A percentile compares a stretch with the other conserved stretches of the same genome.
phyloP scores from a whole-genome alignment of 2,797 vertebrate genomes.

The Ara ararauna region DNA sequence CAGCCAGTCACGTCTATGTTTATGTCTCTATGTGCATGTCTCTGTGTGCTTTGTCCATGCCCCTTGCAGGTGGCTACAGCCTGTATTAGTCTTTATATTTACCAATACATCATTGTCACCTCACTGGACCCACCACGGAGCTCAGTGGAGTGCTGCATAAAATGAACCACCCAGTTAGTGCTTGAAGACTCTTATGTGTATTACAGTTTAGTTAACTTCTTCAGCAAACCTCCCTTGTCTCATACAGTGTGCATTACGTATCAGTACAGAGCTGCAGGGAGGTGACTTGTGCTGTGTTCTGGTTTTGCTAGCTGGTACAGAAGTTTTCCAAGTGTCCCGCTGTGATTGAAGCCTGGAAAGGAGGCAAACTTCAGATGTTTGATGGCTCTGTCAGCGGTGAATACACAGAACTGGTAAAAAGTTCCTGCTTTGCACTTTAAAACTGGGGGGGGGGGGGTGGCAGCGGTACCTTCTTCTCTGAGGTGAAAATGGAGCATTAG shows the following conservation, averaged over 20 bases:
- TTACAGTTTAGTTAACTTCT: background rate
- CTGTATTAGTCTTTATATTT: background rate
- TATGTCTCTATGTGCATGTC: accelerated
- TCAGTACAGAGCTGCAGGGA: accelerated
- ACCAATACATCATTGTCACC: background rate
- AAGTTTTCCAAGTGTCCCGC: slow-evolving; percentile 74
- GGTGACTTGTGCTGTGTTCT: background rate
- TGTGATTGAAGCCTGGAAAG: slow-evolving; percentile 72
- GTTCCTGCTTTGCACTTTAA: background rate
- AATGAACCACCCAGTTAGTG: background rate
- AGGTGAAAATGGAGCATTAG: background rate
- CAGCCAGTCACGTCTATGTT: accelerated
- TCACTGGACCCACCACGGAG: background rate
- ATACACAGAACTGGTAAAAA: slow-evolving; percentile 72
- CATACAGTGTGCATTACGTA: accelerated
- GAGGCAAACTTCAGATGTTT: slow-evolving; percentile 77
- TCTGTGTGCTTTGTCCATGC: background rate
- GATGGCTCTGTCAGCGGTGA: slow-evolving; percentile 70
- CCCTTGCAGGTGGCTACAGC: background rate
- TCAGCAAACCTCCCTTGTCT: background rate
- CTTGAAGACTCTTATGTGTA: accelerated
- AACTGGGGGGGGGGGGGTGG: background rate
- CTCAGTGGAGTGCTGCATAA: background rate
- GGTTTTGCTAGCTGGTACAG: slow-evolving; percentile 65
- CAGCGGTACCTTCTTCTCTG: background rate